Base-by-base conservation (phyloP, 2,888 invertebrate genomes). In the Xestia ashworthii region DNA sequence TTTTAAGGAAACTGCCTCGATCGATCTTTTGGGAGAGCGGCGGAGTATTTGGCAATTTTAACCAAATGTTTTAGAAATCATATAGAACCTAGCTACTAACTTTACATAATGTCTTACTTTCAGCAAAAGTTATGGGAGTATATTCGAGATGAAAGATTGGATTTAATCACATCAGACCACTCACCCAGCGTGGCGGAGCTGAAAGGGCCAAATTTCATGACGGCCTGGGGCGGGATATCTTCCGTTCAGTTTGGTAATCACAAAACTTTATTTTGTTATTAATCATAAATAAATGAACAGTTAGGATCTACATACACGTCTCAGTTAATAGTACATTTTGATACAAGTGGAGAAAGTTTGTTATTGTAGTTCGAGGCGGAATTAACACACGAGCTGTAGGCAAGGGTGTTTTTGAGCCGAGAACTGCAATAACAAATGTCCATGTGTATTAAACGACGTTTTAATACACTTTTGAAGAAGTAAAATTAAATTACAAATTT, bases 171-270 rank as follows among this genome's bases (percentile, higher is more conserved):
- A 32, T 98, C 97, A 0, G 97, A 98, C 91, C 98, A 98, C 90
- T 97, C 97, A 1, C 97, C 98, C 0, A 97, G 97, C 71, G 97
- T 97, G 16, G 95, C 97, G 0, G 96, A 97, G 25, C 93, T 97
- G 14, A 98, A 98, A 89, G 94, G 96, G 55, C 95, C 97, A 12
- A 95, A 98, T 89, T 98, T 98, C 88, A 89, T 98, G 84, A 95
- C 96, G 77, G 97, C 98, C 44, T 98, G 98, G 98, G 98, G 98
- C 53, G 98, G 98, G 80, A 97, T 98, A 76, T 97, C 98, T 0
- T 98, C 98, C 0, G 89, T 98, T 70, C 98, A 98, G 90, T 97
- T 98, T 90, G 97, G 98, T 97, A 74, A 74, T 74, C 8, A 46
- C 19, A 48, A 32, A 22, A 11, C 1, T 32, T 44, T 25, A 19